Evolutionary conservation across 1,140 invertebrate species (phyloP), one percentile per base, ranked within the genome.

Genomic region (Portunus trituberculatus): DNA sequence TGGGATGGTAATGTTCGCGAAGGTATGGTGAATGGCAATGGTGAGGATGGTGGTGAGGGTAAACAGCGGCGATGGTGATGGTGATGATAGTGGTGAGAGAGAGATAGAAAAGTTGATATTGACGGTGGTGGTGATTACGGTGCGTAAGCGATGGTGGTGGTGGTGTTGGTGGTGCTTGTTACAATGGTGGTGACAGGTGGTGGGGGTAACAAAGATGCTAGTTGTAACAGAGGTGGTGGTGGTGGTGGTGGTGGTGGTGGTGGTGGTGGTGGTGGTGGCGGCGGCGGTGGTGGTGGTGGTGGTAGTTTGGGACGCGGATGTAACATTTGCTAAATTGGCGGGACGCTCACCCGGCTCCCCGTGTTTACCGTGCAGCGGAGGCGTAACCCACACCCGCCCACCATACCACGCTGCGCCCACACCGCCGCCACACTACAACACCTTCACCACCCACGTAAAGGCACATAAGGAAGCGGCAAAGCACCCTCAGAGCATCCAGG

Each of bases 321-420:
- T 95, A 95, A 95, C 94, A 95, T 95, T 95, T 95, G 94, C 91
- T 95, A 95, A 95, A 95, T 95, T 95, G 94, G 91, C 91, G 91
- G 94, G 52, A 92, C 94, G 94, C 91, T 95, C 94, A 95, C 94
- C 94, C 94, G 82, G 91, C 59, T 88, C 87, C 83, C 94, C 92
- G 39, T 95, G 94, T 95, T 95, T 95, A 92, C 94, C 90, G 67
- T 92, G 94, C 83, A 87, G 32, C 39, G 88, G 25, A 67, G 94
- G 39, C 94, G 45, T 76, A 95, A 92, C 91, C 94, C 94, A 88
- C 94, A 92, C 48, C 28, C 91, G 8, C 25, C 29, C 8, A 52
- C 90, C 88, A 52, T 2, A 25, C n/a, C 88, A 46, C 28, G 1
- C 1, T 25, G 20, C 67, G 6, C 20, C 16, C 67, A 76, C 20